Percentiles rank a stretch among this genome's conserved stretches.
phyloP scores from a whole-genome alignment of 2,797 vertebrate species.

The Coracias cyanogaster region DNA sequence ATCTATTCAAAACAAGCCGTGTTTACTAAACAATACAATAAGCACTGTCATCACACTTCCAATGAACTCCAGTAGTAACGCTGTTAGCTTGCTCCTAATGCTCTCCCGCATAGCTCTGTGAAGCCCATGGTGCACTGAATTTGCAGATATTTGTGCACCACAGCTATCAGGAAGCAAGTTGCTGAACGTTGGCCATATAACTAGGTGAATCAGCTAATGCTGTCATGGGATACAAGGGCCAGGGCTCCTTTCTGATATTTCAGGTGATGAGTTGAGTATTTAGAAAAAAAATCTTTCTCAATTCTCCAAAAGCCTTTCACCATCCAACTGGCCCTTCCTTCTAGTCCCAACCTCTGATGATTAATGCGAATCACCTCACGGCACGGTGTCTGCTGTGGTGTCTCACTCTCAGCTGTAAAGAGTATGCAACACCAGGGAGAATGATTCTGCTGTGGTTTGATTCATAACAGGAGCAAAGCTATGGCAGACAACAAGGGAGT shows the following conservation, averaged over 20 bases:
- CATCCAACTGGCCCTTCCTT: background rate
- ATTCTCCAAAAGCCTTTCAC: background rate
- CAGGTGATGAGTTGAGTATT: background rate
- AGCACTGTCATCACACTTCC: background rate
- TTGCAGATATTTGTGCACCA: background rate
- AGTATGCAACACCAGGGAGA: rapidly evolving
- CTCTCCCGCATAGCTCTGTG: background rate
- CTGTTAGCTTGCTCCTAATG: background rate
- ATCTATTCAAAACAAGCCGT: background rate
- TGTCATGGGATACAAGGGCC: too few species aligned
- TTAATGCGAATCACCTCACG: rapidly evolving
- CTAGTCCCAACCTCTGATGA: background rate
- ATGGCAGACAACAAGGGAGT: background rate
- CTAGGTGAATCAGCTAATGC: background rate
- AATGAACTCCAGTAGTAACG: background rate
- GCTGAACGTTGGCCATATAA: background rate
- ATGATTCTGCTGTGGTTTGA: rapidly evolving
- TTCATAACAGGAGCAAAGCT: background rate
- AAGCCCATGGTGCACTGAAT: background rate
- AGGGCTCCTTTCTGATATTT: background rate
- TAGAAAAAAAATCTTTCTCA: background rate
- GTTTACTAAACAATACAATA: background rate
- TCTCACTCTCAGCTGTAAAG: background rate
- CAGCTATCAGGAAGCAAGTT: background rate
- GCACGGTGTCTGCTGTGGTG: too few species aligned